These are phyloP conservation scores for Drosophila trichaetosa DNA, from an alignment of 2,888 invertebrate genomes.

Conservation along the genomic window DNA sequence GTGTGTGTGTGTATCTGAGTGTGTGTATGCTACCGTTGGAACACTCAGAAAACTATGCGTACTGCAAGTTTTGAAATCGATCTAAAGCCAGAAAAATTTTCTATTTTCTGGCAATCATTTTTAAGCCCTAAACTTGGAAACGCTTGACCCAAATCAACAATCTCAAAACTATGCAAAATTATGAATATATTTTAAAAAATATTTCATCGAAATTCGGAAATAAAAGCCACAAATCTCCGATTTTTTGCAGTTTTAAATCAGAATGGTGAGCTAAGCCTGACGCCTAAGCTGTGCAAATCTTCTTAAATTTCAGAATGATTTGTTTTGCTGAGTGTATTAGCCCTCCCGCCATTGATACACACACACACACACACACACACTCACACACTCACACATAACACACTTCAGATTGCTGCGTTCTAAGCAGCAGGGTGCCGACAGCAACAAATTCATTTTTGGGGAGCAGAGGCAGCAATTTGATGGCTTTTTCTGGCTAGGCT, in stretches of 20 bases:
- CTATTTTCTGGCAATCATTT: not conserved
- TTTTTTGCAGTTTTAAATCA: not conserved
- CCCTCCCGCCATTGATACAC: too few species aligned
- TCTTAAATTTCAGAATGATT: not conserved
- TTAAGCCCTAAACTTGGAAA: not conserved
- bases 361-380: not conserved
- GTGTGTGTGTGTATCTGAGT: constrained; percentile 5
- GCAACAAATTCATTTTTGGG: constrained; percentile 28
- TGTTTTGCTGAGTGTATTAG: not conserved
- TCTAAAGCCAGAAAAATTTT: not conserved
- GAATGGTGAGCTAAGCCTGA: not conserved
- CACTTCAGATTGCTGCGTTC: constrained; percentile 15
- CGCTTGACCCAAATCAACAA: not conserved
- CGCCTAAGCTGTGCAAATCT: not conserved
- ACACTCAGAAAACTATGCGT: not conserved
- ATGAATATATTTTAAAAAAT: not conserved
- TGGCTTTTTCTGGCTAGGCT: constrained; percentile 29
- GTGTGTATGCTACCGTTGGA: constrained; percentile 23
- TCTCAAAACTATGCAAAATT: not conserved
- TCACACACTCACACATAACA: not conserved
- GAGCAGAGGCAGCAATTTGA: constrained; percentile 27
- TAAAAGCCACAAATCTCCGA: not conserved
- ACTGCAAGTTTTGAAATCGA: not conserved
- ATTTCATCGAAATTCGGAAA: not conserved
- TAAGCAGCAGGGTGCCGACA: constrained; percentile 57